Percentiles rank a stretch among this genome's conserved stretches.
Conservation (phyloP, 2,113 vertebrate genomes). For the Naja naja region DNA sequence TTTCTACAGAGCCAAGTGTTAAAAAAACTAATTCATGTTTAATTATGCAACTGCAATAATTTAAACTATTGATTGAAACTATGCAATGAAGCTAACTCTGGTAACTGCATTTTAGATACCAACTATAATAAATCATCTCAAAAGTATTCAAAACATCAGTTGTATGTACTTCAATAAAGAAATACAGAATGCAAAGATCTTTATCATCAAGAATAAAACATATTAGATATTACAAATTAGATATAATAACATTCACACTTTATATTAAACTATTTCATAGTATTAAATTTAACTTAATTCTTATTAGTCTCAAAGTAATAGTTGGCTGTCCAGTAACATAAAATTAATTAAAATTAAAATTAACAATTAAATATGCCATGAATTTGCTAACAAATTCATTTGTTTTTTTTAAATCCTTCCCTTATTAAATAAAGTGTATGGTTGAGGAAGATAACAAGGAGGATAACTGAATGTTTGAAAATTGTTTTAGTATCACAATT, state of each 20-base stretch:
- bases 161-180: slow-evolving; percentile 25
- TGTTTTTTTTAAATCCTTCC: background rate
- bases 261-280: background rate
- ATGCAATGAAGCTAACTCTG: slow-evolving; percentile 23
- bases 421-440: background rate
- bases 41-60: slow-evolving; percentile 41
- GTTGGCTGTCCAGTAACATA: slow-evolving; percentile 25
- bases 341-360: slow-evolving; percentile 1
- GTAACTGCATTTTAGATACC: slow-evolving; percentile 37
- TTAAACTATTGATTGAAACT: slow-evolving; percentile 38
- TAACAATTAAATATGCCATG: background rate
- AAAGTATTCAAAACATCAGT: slow-evolving; percentile 30
- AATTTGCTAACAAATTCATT: background rate
- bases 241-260: background rate
- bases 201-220: slow-evolving; percentile 8
- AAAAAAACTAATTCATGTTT: background rate
- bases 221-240: background rate
- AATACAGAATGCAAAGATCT: background rate
- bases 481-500: background rate
- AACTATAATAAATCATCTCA: slow-evolving; percentile 38
- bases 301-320: slow-evolving; percentile 10
- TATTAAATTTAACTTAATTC: background rate
- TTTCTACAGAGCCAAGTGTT: background rate
- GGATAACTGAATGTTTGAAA: background rate
- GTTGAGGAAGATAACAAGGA: background rate